These are phyloP conservation scores for Mesocentrotus franciscanus DNA, from an alignment of 53 echinoderm and acorn worm species.

Conservation along the genomic window DNA sequence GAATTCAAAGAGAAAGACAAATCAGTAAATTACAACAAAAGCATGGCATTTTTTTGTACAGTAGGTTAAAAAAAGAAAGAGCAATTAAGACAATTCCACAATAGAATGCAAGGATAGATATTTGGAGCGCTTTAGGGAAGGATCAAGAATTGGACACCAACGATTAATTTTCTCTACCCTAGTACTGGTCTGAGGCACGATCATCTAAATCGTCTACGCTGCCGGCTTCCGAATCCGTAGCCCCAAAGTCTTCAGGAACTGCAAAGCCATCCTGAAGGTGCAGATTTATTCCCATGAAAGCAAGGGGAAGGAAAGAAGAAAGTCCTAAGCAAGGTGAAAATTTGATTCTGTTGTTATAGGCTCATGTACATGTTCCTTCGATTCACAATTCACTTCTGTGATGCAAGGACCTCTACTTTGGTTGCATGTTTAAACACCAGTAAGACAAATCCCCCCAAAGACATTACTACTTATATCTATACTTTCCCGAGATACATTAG, in stretches of 20 bases:
- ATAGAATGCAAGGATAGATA: background rate
- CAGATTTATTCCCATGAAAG: constrained; percentile 13
- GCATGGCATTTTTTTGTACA: background rate
- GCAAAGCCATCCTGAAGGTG: constrained; percentile 95
- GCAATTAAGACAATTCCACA: background rate
- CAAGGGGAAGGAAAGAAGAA: constrained; percentile 43
- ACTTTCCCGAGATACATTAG: background rate
- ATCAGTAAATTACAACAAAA: background rate
- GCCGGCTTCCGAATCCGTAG: constrained; percentile 54
- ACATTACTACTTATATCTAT: background rate
- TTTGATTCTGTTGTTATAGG: background rate
- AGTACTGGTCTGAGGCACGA: constrained; percentile 60
- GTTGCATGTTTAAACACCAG: background rate
- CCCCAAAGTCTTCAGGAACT: constrained; percentile 73
- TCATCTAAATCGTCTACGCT: constrained; percentile 65
- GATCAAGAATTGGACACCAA: background rate
- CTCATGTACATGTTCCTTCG: background rate
- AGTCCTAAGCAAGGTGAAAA: constrained; percentile 3
- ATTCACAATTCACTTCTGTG: background rate
- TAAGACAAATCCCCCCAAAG: background rate
- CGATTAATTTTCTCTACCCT: constrained; percentile 51
- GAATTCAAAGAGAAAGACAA: background rate
- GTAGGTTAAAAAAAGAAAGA: background rate
- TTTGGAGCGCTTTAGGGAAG: background rate
- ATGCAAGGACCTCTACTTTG: background rate